Evolutionary conservation across 1,140 invertebrate genomes (phyloP), one percentile per base, ranked within the genome.

Genomic region (Eciton burchellii): DNA sequence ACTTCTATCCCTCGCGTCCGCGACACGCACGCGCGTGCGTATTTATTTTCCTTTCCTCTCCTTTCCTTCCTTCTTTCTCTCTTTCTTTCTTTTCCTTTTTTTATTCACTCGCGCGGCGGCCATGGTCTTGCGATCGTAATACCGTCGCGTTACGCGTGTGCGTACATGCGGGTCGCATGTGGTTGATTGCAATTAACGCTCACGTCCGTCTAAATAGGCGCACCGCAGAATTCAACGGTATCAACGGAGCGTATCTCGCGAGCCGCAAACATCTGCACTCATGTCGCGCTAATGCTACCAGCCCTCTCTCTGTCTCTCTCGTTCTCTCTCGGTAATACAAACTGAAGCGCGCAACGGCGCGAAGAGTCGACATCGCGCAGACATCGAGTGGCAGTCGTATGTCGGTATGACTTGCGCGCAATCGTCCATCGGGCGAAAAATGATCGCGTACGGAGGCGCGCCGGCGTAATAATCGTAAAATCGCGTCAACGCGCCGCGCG

Each of bases 191-290:
- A 79, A 79, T 79, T 79, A 79, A 68, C 63, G 52, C 74, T 63
- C 68, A 19, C 29, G 47, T 43, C 35, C 47, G 21, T 79, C 41
- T 70, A 70, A 79, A 79, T 49, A 47, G 62, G 63, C 52, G 24
- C 45, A 70, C 74, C 74, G 49, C 74, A 79, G 74, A 68, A 79
- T 57, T 57, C 52, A 79, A 79, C 74, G 63, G 74, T 79, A 79
- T 57, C 63, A 70, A 43, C 63, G 35, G 35, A 56, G 63, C 74
- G 35, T 35, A 54, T 29, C 74, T 68, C 62, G 35, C 63, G 47
- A 77, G 62, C 49, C 49, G 35, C 41, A 70, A 49, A 79, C 49
- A 70, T 79, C 63, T 79, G 56, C 45, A 79, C 74, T 79, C 70
- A 79, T n/a, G 63, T 14, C 8, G 43, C 74, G 74, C 35, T 79